Evolutionary conservation across 2,797 vertebrate species (phyloP).

Genomic region (Alcedo quadribrachys): DNA sequence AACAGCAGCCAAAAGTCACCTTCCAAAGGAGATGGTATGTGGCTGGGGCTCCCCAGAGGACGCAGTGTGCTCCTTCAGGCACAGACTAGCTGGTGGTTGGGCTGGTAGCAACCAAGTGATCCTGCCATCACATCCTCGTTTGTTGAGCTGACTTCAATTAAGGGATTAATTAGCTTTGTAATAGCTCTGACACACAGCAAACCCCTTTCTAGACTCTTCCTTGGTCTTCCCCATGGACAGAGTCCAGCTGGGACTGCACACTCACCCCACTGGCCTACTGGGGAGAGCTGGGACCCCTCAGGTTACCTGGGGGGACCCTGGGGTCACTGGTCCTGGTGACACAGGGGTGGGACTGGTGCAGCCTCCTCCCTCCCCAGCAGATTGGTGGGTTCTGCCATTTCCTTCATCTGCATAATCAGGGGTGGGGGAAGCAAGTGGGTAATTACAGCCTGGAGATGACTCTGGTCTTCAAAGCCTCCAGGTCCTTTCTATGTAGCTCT

Average conservation of each 20-base stretch:
- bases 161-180: not conserved
- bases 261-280: not conserved
- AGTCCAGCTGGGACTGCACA: rapidly evolving
- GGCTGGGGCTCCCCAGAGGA: not conserved
- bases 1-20: not conserved
- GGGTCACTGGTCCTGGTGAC: not conserved
- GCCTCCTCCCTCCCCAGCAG: not conserved
- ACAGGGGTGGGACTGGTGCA: not conserved
- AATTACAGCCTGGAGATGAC: constrained; percentile 30
- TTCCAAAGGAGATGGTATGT: not conserved
- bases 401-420: constrained; percentile 29
- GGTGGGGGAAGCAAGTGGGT: constrained; percentile 2
- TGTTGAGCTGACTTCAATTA: not conserved
- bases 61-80: not conserved
- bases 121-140: not conserved
- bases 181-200: not conserved
- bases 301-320: not conserved
- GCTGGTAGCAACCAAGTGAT: not conserved
- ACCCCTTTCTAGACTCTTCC: not conserved
- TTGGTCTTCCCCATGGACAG: rapidly evolving
- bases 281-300: rapidly evolving
- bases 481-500: not conserved
- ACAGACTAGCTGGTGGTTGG: not conserved
- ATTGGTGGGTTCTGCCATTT: constrained; percentile 15
- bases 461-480: constrained; percentile 15